Conservation (phyloP, 2,888 invertebrate genomes). For the Ceramica pisi region DNA sequence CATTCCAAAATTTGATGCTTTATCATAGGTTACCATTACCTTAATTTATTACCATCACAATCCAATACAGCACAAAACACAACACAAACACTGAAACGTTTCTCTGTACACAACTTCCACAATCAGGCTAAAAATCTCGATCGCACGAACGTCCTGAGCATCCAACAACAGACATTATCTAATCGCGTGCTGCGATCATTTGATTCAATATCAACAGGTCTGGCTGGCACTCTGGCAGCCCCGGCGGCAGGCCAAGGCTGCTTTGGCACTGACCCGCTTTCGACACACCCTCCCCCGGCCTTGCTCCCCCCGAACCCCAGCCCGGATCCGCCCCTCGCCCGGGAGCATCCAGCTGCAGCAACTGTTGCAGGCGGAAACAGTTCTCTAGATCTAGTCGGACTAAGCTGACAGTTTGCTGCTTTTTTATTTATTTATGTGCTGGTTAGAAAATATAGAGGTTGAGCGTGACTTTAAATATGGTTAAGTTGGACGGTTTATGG, state of each 20-base stretch:
- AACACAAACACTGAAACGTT: constrained; percentile 28
- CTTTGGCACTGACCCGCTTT: constrained; percentile 83
- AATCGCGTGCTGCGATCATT: constrained; percentile 54
- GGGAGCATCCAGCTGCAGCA: constrained; percentile 60
- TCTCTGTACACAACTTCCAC: constrained; percentile 9
- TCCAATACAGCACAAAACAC: not conserved
- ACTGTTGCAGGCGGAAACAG: constrained; percentile 62
- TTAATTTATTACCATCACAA: constrained; percentile 20
- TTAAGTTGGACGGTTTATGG: too few species aligned
- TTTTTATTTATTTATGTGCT: constrained; percentile 4
- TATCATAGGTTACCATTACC: not conserved
- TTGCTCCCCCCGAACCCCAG: constrained; percentile 47
- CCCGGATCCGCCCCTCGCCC: constrained; percentile 59
- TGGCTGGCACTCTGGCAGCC: constrained; percentile 52
- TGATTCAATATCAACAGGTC: constrained; percentile 81
- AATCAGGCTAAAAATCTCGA: constrained; percentile 31
- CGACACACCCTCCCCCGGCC: constrained; percentile 58
- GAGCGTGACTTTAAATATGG: not conserved
- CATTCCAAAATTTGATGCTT: not conserved
- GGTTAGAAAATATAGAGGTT: too few species aligned
- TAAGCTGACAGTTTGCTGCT: constrained; percentile 26
- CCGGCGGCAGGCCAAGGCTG: constrained; percentile 76
- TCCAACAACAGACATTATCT: constrained; percentile 56
- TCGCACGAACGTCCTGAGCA: constrained; percentile 24
- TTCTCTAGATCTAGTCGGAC: constrained; percentile 31